Conservation (phyloP, 2,888 invertebrate genomes). For the Tyria jacobaeae region DNA sequence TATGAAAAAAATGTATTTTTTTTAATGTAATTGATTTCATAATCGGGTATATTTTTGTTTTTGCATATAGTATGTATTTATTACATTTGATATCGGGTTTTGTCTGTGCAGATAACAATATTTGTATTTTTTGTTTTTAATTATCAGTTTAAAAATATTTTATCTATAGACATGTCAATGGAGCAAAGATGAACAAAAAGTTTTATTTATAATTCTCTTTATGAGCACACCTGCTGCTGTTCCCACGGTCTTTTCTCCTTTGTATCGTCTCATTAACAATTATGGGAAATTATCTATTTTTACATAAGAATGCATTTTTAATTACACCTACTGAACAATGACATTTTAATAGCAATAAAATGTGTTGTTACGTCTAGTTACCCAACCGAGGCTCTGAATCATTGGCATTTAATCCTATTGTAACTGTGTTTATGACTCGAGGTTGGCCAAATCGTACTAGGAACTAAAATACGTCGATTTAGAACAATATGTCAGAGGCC, state of each 20-base stretch:
- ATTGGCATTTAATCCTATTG: background rate
- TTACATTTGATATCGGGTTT: too few relatives aligned
- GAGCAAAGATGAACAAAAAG: constrained; percentile 43
- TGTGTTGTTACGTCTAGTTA: constrained; percentile 16
- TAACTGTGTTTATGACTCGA: background rate
- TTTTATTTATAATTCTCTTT: constrained; percentile 59
- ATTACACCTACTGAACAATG: constrained; percentile 24
- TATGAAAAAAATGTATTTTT: too few relatives aligned
- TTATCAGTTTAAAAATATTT: constrained; percentile 23
- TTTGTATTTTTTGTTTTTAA: too few relatives aligned
- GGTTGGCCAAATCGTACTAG: background rate
- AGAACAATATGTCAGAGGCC: background rate
- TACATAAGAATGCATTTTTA: constrained; percentile 50
- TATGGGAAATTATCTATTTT: constrained; percentile 66
- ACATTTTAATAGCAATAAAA: constrained; percentile 23
- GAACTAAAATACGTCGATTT: background rate
- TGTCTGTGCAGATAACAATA: too few relatives aligned
- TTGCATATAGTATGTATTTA: too few relatives aligned
- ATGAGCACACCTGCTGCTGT: constrained; percentile 69
- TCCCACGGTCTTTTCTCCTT: constrained; percentile 75
- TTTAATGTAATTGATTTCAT: too few relatives aligned
- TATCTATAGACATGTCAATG: constrained; percentile 21
- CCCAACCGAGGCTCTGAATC: background rate
- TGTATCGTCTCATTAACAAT: constrained; percentile 64
- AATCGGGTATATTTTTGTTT: too few relatives aligned